Evolutionary conservation across 2,113 vertebrate genomes (phyloP).

Genomic region (Phocoena sinus): DNA sequence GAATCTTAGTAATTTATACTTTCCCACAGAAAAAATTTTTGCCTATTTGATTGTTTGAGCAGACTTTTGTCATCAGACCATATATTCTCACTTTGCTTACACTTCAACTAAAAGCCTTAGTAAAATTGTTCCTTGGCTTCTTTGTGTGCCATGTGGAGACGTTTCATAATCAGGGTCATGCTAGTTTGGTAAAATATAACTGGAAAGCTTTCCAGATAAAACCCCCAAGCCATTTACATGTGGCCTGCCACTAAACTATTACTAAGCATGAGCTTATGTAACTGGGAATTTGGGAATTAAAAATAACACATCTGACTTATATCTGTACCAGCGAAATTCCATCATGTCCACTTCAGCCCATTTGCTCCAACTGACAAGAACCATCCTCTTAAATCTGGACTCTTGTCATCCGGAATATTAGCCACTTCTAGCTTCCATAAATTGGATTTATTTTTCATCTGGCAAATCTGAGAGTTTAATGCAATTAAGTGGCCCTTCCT

Average conservation of each 20-base stretch:
- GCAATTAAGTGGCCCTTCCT: background rate
- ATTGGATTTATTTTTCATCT: background rate
- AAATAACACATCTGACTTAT: background rate
- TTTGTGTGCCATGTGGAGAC: background rate
- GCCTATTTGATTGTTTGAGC: background rate
- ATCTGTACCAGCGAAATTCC: background rate
- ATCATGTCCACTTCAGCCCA: background rate
- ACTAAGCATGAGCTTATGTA: background rate
- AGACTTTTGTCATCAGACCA: background rate
- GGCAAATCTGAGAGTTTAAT: background rate
- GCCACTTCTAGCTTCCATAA: background rate
- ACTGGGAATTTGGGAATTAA: background rate
- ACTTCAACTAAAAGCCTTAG: background rate
- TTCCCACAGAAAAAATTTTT: background rate
- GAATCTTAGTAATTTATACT: background rate
- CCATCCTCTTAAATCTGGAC: background rate
- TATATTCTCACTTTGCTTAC: background rate
- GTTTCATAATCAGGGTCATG: background rate
- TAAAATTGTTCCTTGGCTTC: background rate
- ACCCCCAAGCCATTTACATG: background rate
- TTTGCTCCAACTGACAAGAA: background rate
- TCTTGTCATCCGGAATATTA: background rate
- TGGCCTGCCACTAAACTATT: background rate
- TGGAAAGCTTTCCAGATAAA: background rate
- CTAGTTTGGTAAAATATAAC: background rate